Base-by-base conservation (phyloP, 2,113 vertebrate genomes). In the Grallaria varia region DNA sequence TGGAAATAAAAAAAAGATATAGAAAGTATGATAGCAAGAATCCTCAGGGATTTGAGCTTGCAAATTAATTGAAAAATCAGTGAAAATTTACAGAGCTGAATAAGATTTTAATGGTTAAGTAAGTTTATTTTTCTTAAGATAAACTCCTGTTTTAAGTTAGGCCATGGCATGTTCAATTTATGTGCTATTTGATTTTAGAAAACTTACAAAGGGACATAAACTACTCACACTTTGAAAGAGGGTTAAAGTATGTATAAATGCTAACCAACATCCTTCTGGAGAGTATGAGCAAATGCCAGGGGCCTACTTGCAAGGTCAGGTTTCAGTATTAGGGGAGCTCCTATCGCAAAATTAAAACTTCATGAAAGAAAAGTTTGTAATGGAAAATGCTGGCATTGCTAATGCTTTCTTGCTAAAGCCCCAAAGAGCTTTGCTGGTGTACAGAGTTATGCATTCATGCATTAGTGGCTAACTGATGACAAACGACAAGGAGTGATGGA, bases 281-380 rank as follows among this genome's bases (percentile, higher is more conserved):
- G 84, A 56, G 40, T 30, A 66, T 12, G 22, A 84, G 52, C 56
- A 80, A 83, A 56, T 89, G 40, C 62, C 52, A 93, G 69, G 67
- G 76, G 47, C 87, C 92, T 95, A 92, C 52, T 58, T 94, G 49
- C 83, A 79, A 88, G 93, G 58, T 97, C 87, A 89, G 71, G 87
- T 96, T 97, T 97, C 94, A 91, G 64, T 58, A 64, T 76, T 80
- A 81, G 76, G 62, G 71, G 45, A 96, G 90, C 91, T 89, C 69
- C 59, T 84, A n/a, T n/a, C 9, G 3, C 93, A 87, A 94, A 97
- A 96, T 95, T 95, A 93, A 97, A 97, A 97, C 91, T 76, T 95
- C 81, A 80, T 92, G 90, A 95, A 96, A 96, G 92, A 96, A 63
- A 97, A 94, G 95, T 60, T 92, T 95, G 94, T 96, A 95, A 95